Base-by-base conservation (phyloP, 2,888 invertebrate genomes). In the Hypsopygia costalis region DNA sequence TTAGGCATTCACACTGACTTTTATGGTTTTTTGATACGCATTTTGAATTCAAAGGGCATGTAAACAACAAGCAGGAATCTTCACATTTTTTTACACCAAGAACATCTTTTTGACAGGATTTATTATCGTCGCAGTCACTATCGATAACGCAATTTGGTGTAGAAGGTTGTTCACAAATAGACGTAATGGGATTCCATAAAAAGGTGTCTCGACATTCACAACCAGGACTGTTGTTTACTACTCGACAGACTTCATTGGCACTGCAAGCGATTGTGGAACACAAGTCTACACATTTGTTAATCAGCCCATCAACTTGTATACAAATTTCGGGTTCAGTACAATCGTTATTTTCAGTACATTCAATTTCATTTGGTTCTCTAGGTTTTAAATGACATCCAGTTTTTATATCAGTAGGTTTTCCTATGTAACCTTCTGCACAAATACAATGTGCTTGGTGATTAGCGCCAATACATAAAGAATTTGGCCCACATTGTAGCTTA, bases 401-500 rank as follows among this genome's bases (percentile, higher is more conserved):
- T 47, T 91, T 90, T 11, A 95, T 86, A 72, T 97, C 95, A 51
- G 92, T 93, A 0, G 97, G 96, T 76, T 95, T 94, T 20, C 97
- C 97, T 37, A 90, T 81, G 68, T 93, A 96, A 0, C 95, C 95
- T 47, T 95, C 94, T 12, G 93, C 90, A 67, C 97, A 97, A 45
- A 97, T 93, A 66, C 97, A 97, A 22, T 94, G 93, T 0, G 97
- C 95, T 47, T 94, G 91, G 73, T 97, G 97, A 63, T 94, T 94
- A 60, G 95, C 93, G 9, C 94, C 93, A 5, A 96, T 92, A 69
- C 97, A 97, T 0, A 96, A 77, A 1, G 97, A 96, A 73, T 97
- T 97, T 0, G 97, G 96, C 7, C 97, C 97, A 69, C 97, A 97
- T 61, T 96, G 96, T 22, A 95, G 89, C 81, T 95, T 95, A 49